Percentiles rank a stretch among this genome's conserved stretches.
These are phyloP conservation scores for Lathamus discolor DNA, from an alignment of 2,113 vertebrate species.

Conservation along the genomic window DNA sequence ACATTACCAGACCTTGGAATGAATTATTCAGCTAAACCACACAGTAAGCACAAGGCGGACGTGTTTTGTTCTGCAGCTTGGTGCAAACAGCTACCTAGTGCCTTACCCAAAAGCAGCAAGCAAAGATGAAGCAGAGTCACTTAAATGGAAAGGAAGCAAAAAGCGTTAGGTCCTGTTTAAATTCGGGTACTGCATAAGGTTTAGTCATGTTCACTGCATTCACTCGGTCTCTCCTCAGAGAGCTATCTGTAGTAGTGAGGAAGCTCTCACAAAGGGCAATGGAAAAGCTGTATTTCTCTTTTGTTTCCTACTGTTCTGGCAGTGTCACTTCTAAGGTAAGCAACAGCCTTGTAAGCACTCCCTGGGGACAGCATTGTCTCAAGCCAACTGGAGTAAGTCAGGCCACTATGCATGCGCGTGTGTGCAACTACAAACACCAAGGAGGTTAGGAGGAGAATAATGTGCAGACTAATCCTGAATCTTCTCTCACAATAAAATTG, in stretches of 20 bases:
- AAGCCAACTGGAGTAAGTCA: not conserved
- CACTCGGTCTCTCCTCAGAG: not conserved
- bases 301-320: not conserved
- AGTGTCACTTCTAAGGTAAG: not conserved
- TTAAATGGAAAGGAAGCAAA: not conserved
- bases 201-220: not conserved
- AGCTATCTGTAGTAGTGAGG: not conserved
- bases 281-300: not conserved
- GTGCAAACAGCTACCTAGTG: not conserved
- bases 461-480: not conserved
- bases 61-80: rapidly evolving
- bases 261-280: not conserved
- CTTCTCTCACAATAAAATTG: not conserved
- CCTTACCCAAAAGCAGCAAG: not conserved
- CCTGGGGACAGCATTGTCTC: not conserved
- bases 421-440: not conserved
- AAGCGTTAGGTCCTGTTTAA: not conserved
- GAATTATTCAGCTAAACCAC: not conserved
- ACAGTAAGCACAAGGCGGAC: not conserved
- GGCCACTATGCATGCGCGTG: not conserved
- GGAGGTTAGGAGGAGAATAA: not conserved
- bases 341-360: not conserved
- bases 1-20: not conserved
- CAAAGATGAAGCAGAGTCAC: not conserved
- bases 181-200: rapidly evolving